Base-by-base conservation (phyloP, 2,888 invertebrate species). In the Rhagonycha lutea region DNA sequence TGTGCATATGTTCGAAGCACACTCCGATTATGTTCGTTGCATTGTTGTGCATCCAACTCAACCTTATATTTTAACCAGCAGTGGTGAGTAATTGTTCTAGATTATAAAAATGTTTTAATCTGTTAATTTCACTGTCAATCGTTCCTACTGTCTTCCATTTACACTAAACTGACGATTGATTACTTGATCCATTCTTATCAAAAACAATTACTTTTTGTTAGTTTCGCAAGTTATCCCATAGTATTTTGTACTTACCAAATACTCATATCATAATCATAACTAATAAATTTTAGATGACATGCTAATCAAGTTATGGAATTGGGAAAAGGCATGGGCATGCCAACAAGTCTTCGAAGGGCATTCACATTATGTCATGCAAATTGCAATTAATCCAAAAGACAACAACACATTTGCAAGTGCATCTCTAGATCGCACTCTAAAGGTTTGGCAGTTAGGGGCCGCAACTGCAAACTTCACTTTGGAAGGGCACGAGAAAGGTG, bases 391-490 rank as follows among this genome's bases (percentile, higher is more conserved):
- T 89, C 99, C 99, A 0, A 99, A 99, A 88, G 99, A 99, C 86
- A 99, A 99, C 88, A 99, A 99, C 88, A 99, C 99, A 61, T 99
- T 99, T 89, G 99, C 99, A 12, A 98, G 98, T 83, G 99, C 98
- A n/a, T 99, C 99, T 62, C 91, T 99, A 61, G 99, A 99, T 88
- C 93, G 98, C 80, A 98, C 98, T 0, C 94, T 99, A 24, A 99
- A 99, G 91, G 95, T 93, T 1, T 99, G 99, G 99, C 99, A 99
- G 86, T 91, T 99, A 68, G 99, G 99, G 1, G 98, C 98, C 0
- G 94, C 95, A n/a, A 94, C 94, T 14, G 97, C 99, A 0, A 99
- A 99, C 89, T 99, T 99, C 88, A 99, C 99, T 0, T 89, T 99
- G 28, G 99, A 99, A 85, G 99, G 96, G 0, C 99, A 99, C 85